Evolutionary conservation across 2,888 invertebrate species (phyloP).

Genomic region (Pelosia muscerda): DNA sequence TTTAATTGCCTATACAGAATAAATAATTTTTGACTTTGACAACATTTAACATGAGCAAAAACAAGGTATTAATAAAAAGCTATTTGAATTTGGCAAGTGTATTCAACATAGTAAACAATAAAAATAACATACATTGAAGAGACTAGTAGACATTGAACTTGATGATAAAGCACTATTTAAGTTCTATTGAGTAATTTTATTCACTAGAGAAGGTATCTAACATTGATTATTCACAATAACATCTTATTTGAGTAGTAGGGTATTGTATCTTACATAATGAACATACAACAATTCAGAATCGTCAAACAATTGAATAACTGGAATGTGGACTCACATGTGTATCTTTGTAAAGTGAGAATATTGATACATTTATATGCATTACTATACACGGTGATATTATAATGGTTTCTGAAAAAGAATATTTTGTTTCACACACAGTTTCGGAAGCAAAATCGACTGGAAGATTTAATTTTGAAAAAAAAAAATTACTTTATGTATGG

Average conservation of each 20-base stretch:
- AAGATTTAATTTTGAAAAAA: no score
- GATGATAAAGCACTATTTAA: not conserved
- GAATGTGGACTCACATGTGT: not conserved
- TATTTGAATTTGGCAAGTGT: slow-evolving; percentile 1
- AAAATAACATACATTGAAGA: slow-evolving; percentile 13
- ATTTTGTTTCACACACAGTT: no score
- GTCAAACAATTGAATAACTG: not conserved
- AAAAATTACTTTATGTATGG: no score
- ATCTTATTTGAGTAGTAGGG: not conserved
- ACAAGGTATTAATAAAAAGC: slow-evolving; percentile 5
- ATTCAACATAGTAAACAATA: slow-evolving; percentile 3
- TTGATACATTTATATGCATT: not conserved
- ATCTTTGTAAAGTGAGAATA: no score
- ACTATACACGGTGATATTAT: no score
- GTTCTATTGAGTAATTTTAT: not conserved
- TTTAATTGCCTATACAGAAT: no score
- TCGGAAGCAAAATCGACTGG: no score
- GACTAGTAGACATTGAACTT: slow-evolving; percentile 18
- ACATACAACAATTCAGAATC: not conserved
- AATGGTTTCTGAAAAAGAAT: no score
- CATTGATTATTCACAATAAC: not conserved
- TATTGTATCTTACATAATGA: not conserved
- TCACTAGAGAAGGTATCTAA: not conserved
- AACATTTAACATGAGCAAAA: not conserved
- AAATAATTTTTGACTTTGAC: no score